Evolutionary conservation across 2,797 vertebrate genomes (phyloP).

Genomic region (Argentina silus): DNA sequence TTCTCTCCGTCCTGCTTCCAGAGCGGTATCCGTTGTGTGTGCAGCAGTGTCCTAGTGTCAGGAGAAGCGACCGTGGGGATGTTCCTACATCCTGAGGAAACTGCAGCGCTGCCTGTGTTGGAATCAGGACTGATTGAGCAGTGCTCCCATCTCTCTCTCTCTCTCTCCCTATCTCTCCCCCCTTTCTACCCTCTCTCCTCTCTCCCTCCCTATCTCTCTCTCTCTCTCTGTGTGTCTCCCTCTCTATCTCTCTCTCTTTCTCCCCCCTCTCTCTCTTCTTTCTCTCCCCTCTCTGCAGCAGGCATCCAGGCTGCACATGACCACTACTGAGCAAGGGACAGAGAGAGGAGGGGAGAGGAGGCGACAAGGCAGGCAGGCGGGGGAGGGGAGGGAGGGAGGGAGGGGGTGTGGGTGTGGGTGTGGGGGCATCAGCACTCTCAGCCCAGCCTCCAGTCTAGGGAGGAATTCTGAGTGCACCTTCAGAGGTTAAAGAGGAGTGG

Average conservation of each 20-base stretch:
- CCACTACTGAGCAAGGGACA: conserved; percentile 19
- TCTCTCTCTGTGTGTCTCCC: neutral
- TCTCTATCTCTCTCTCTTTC: conserved; percentile 5
- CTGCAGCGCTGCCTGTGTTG: conserved; percentile 15
- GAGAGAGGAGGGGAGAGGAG: conserved; percentile 30
- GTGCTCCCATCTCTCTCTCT: conserved; percentile 8
- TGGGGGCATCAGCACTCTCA: conserved; percentile 1
- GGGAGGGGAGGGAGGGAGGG: conserved; percentile 37
- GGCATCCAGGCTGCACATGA: conserved; percentile 49
- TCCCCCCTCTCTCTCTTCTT: conserved; percentile 31
- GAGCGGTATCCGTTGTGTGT: conserved; percentile 9
- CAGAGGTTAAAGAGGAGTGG: conserved; percentile 41
- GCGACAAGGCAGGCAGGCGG: conserved; percentile 1
- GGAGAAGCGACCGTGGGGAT: neutral
- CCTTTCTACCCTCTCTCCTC: neutral
- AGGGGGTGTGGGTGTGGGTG: conserved; percentile 41
- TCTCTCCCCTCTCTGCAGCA: conserved; percentile 48
- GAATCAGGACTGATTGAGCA: neutral
- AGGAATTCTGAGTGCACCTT: conserved; percentile 56
- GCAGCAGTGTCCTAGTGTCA: conserved; percentile 18
- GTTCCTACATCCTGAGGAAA: conserved; percentile 22
- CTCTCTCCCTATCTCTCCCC: conserved; percentile 5
- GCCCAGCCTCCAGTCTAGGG: conserved; percentile 41
- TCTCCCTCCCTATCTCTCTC: neutral
- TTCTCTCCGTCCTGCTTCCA: conserved; percentile 28